These are phyloP conservation scores for Plectrocnemia conspersa DNA, from an alignment of 1,140 invertebrate species.

Conservation along the genomic window DNA sequence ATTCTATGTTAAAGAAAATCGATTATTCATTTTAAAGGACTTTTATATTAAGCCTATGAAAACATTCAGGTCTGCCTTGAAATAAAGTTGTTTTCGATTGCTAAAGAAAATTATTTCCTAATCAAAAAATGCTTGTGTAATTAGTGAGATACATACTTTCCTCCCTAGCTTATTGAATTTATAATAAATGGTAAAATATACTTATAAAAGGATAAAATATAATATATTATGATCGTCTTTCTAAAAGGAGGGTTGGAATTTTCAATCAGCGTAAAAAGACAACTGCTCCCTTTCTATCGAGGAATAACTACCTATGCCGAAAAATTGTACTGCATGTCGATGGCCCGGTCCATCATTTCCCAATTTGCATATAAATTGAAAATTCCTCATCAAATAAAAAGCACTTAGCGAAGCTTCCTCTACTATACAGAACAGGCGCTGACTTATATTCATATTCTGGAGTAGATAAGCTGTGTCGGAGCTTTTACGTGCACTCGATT, in stretches of 20 bases:
- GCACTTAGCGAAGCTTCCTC: constrained; percentile 30
- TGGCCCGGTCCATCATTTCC: constrained; percentile 19
- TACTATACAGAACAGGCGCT: too few species aligned
- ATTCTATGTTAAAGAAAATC: not conserved
- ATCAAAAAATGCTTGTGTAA: too few species aligned
- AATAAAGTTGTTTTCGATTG: too few species aligned
- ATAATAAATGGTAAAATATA: too few species aligned
- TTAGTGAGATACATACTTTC: too few species aligned
- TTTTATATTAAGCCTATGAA: constrained; percentile 4
- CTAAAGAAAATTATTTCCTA: too few species aligned
- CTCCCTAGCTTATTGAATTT: too few species aligned
- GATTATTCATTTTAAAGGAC: constrained; percentile 2
- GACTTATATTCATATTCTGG: too few species aligned
- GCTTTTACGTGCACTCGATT: too few species aligned
- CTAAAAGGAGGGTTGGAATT: not conserved
- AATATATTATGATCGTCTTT: too few species aligned
- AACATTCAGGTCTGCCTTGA: constrained; percentile 6
- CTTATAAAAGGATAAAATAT: too few species aligned
- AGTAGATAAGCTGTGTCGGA: too few species aligned
- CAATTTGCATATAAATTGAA: constrained; percentile 36
- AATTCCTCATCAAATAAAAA: constrained; percentile 35
- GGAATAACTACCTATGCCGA: constrained; percentile 20
- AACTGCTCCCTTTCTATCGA: constrained; percentile 1
- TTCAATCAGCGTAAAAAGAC: constrained; percentile 20
- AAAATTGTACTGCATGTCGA: constrained; percentile 26